phyloP scores from a whole-genome alignment of 92 coral and sea anemone species.

The Epizoanthus fatuus region DNA sequence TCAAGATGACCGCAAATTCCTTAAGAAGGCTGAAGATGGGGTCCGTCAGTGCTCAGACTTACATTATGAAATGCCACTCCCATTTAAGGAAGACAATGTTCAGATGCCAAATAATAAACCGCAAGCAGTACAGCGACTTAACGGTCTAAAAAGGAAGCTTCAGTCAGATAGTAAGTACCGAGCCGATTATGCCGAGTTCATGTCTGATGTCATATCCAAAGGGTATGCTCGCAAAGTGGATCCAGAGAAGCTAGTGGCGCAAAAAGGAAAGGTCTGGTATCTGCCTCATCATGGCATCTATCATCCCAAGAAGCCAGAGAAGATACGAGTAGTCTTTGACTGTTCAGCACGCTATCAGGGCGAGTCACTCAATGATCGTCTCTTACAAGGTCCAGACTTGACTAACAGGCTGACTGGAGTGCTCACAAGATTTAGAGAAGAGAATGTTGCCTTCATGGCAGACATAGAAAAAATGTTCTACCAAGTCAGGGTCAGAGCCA shows the following conservation, averaged over 20 bases:
- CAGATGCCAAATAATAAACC: background rate
- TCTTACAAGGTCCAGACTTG: conserved; percentile 69
- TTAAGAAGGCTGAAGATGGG: background rate
- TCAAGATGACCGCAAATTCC: no score
- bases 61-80: conserved; percentile 43
- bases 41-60: conserved; percentile 47
- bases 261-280: no score
- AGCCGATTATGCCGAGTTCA: conserved; percentile 41
- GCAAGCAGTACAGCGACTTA: conserved; percentile 47
- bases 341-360: background rate
- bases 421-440: conserved; percentile 8
- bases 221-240: no score
- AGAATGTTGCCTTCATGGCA: conserved; percentile 64
- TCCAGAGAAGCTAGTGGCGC: no score
- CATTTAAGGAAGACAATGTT: no score
- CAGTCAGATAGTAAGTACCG: no score
- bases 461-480: conserved; percentile 74
- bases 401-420: conserved; percentile 58
- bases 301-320: no score
- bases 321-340: no score
- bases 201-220: conserved; percentile 37
- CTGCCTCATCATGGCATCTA: no score
- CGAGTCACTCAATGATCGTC: conserved; percentile 46
- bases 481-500: conserved; percentile 65
- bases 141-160: conserved; percentile 23